phyloP scores from a whole-genome alignment of 1,140 invertebrate species.

The Galendromus occidentalis region DNA sequence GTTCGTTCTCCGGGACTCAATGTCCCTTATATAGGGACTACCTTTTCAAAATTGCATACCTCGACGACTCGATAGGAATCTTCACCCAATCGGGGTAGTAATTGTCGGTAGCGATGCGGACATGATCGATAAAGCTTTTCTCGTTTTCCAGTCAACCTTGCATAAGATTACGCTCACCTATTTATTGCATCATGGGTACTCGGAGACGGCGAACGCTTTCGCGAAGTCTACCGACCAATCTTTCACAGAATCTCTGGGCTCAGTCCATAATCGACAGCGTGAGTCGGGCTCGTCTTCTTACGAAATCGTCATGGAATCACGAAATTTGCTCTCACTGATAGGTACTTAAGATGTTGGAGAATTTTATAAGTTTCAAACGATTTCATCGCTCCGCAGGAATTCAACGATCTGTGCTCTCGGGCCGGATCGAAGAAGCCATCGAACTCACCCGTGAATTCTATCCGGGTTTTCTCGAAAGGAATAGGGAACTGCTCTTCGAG shows the following conservation, averaged over 20 bases:
- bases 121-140: no score
- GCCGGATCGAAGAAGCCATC: constrained; percentile 84
- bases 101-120: no score
- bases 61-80: no score
- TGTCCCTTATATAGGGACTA: no score
- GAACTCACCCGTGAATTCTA: constrained; percentile 66
- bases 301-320: no score
- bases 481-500: constrained; percentile 74
- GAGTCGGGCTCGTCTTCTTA: constrained; percentile 29
- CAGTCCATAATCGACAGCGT: constrained; percentile 95
- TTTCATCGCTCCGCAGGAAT: no score
- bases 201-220: constrained; percentile 88
- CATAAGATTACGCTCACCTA: constrained; percentile 93
- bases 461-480: constrained; percentile 67
- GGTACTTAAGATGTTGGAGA: no score
- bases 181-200: constrained; percentile 91
- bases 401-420: constrained; percentile 69
- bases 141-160: constrained; percentile 38
- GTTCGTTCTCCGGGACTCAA: no score
- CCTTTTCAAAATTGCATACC: no score
- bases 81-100: no score
- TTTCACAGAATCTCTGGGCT: constrained; percentile 76
- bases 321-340: no score
- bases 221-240: constrained; percentile 66
- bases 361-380: no score